Base-by-base conservation (phyloP, 2,888 invertebrate species). In the Merodon equestris region DNA sequence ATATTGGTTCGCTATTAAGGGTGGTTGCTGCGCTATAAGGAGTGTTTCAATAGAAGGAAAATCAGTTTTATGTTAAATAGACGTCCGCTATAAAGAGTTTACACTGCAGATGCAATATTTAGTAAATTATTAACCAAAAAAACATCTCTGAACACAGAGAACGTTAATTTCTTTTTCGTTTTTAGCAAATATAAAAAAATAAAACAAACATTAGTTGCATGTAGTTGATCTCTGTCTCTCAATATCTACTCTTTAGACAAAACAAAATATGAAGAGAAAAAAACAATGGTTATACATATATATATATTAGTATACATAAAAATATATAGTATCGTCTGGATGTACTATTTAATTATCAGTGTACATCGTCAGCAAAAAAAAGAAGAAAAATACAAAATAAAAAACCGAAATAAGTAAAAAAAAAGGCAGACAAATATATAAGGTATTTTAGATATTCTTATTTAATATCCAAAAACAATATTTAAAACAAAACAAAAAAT, bases 381-480 rank as follows among this genome's bases (percentile, higher is more conserved):
- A 82, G 40, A 36, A 67, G 71, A 81, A 47, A 54, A 64, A n/a
- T n/a, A n/a, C n/a, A n/a, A n/a, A n/a, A n/a, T n/a, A n/a, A n/a
- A n/a, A n/a, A n/a, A n/a, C n/a, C n/a, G n/a, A n/a, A n/a, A n/a
- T n/a, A n/a, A n/a, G n/a, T n/a, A n/a, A 81, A 76, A 58, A 71
- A 75, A 67, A 10, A 61, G 68, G 68, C 68, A 57, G 57, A 74
- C 40, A 81, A 75, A 83, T 75, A 74, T 81, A 73, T 86, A 86
- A 87, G 91, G 91, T 92, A 92, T 92, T 92, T 92, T 92, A 92
- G 92, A 92, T 92, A 92, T 92, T 92, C 91, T 92, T 92, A 92
- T 92, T 91, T 91, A 91, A 91, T 91, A 91, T 91, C 91, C 88
- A 83, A 75, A 83, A 81, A 81, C 54, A 79, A 73, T 58, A 79